Conservation (phyloP, 2,113 vertebrate genomes). For the Progne subis region DNA sequence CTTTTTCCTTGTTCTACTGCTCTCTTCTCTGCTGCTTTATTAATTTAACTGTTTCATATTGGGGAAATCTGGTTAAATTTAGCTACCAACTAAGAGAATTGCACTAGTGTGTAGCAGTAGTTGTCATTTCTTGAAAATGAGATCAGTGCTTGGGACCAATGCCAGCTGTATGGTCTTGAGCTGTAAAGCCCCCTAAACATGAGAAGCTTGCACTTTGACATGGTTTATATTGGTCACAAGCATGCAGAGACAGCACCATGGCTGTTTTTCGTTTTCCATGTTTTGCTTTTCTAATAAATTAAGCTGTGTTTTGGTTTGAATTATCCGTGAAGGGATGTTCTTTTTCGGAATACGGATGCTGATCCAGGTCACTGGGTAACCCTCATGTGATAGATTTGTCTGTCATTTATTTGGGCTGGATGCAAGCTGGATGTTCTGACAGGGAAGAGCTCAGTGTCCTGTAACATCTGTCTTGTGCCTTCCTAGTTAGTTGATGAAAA, state of each 20-base stretch:
- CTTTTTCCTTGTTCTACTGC: neutral
- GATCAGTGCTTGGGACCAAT: neutral
- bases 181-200: neutral
- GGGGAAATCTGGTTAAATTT: neutral
- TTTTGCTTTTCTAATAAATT: neutral
- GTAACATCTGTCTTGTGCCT: neutral
- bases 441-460: neutral
- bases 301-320: neutral
- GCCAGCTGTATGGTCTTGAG: neutral
- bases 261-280: neutral
- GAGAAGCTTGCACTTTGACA: neutral
- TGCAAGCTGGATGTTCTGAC: neutral
- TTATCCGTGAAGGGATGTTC: neutral
- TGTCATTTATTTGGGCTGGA: neutral
- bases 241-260: neutral
- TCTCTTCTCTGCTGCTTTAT: neutral
- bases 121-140: neutral
- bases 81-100: neutral
- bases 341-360: neutral
- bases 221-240: neutral
- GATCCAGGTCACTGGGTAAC: neutral
- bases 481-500: neutral
- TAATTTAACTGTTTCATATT: neutral
- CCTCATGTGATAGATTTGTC: neutral
- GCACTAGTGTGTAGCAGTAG: neutral